Percentiles rank a stretch among this genome's conserved stretches.
These are phyloP conservation scores for Atopsyche davidsoni DNA, from an alignment of 1,140 invertebrate species.

Conservation along the genomic window DNA sequence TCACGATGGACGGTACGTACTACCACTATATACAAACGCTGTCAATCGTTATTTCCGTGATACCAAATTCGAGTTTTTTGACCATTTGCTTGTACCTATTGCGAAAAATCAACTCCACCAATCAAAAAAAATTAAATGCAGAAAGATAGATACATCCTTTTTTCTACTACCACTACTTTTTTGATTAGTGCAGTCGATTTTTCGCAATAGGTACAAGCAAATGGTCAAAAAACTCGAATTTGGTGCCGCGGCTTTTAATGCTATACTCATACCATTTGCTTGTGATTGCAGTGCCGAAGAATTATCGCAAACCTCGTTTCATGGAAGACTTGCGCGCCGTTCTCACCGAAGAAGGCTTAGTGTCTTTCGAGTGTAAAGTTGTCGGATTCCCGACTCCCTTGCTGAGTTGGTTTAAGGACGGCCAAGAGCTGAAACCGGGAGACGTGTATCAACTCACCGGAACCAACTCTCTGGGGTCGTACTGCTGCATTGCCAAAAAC, in stretches of 20 bases:
- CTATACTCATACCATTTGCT: too few species aligned
- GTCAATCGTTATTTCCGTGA: too few species aligned
- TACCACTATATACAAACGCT: neutral
- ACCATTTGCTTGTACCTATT: too few species aligned
- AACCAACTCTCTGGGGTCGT: constrained; percentile 81
- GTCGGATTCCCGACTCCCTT: constrained; percentile 83
- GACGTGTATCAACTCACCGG: constrained; percentile 89
- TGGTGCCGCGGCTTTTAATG: too few species aligned
- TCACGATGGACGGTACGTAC: constrained; percentile 64
- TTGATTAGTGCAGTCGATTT: too few species aligned
- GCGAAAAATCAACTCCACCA: too few species aligned
- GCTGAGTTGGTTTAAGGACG: constrained; percentile 86
- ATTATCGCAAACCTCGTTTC: constrained; percentile 81
- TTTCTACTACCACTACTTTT: too few species aligned
- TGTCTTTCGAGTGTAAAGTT: constrained; percentile 89
- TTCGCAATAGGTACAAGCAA: too few species aligned
- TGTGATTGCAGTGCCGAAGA: constrained; percentile 78
- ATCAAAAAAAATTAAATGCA: too few species aligned
- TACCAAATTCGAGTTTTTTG: too few species aligned
- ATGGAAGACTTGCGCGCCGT: constrained; percentile 83
- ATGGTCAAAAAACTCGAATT: too few species aligned
- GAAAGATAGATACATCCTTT: too few species aligned
- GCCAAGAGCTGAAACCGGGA: constrained; percentile 82
- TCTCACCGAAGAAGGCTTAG: constrained; percentile 82
- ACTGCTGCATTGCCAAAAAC: constrained; percentile 85